These are phyloP conservation scores for rat (Rattus norvegicus) DNA, from an alignment of 2,113 vertebrate genomes.

Conservation along the genomic window DNA sequence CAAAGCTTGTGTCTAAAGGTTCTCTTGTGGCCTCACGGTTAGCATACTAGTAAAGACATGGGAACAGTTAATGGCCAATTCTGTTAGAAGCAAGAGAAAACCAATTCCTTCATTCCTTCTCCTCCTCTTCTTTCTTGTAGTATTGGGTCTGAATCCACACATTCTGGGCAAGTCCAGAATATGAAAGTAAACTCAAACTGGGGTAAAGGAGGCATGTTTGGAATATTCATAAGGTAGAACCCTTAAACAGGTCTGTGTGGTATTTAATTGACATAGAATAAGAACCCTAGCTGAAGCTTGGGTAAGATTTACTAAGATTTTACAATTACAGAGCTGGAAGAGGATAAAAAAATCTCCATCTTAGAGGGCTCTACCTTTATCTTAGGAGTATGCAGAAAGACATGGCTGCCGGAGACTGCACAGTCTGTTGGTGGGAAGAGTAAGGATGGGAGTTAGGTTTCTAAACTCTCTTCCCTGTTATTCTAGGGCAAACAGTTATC, in stretches of 20 bases:
- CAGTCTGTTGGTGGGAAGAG: background rate
- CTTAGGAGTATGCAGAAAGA: background rate
- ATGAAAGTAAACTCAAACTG: background rate
- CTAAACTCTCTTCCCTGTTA: background rate
- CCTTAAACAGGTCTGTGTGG: rapidly evolving
- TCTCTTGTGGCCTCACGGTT: background rate
- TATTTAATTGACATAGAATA: background rate
- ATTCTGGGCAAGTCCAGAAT: background rate
- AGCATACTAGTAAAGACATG: background rate
- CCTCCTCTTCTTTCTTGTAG: background rate
- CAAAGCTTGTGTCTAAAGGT: background rate
- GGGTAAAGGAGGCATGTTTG: background rate
- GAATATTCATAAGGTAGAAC: background rate
- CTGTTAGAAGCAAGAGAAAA: background rate
- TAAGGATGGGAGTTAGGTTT: background rate
- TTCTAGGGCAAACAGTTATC: background rate
- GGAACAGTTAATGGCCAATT: background rate
- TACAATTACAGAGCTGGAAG: background rate
- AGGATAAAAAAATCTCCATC: background rate
- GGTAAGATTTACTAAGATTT: background rate
- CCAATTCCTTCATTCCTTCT: too few relatives aligned
- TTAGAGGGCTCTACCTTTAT: too few relatives aligned
- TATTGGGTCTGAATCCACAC: background rate
- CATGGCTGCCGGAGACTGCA: too few relatives aligned
- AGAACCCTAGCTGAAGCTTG: background rate